A percentile compares a stretch with the other conserved stretches of the same genome.
phyloP scores from a whole-genome alignment of 2,888 invertebrate species.

The Aspidiotus rigidus region DNA sequence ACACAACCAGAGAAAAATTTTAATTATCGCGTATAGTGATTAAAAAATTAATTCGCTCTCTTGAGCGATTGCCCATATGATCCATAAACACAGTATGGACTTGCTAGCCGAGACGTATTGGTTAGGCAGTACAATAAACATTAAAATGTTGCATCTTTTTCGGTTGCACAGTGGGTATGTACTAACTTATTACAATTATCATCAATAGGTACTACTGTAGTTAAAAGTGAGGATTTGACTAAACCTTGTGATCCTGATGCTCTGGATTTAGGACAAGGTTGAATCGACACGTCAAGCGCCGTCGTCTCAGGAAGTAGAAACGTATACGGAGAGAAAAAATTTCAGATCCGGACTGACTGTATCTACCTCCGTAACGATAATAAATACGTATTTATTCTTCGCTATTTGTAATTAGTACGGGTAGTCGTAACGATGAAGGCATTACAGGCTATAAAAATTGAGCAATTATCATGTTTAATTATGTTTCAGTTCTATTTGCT shows the following conservation, averaged over 20 bases:
- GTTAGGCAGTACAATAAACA: no score
- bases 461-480: background rate
- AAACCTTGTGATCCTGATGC: conserved; percentile 11
- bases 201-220: no score
- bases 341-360: background rate
- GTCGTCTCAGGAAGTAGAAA: conserved; percentile 9
- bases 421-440: conserved; percentile 4
- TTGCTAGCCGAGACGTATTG: no score
- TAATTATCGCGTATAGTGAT: no score
- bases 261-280: conserved; percentile 7
- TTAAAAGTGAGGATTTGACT: background rate
- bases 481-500: background rate
- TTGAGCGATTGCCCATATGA: no score
- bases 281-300: background rate
- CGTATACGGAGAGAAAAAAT: background rate
- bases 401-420: background rate
- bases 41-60: no score
- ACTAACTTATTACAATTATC: no score
- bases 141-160: no score
- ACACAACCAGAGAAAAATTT: no score
- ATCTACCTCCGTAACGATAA: background rate
- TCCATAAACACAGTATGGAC: no score
- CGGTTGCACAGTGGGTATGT: no score
- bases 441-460: background rate
- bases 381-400: background rate